Conservation (phyloP, 2,113 vertebrate species). For the Hucho hucho region DNA sequence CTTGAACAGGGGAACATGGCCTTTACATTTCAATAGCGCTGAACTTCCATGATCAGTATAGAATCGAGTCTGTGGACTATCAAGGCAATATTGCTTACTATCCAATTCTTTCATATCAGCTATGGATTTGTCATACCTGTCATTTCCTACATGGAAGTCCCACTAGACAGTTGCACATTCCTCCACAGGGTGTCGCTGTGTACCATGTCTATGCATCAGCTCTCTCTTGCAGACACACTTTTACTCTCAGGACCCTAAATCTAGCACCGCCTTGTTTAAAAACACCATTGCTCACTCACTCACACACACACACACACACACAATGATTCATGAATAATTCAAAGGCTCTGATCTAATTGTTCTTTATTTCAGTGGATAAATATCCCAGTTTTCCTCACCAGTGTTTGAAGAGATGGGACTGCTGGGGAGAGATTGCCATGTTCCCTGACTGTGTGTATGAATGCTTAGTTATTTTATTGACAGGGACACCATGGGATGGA, state of each 20-base stretch:
- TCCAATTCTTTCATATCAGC: too few species aligned
- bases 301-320: conserved; percentile 23
- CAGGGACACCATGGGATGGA: conserved; percentile 36
- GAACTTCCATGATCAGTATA: too few species aligned
- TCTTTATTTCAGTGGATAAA: conserved; percentile 57
- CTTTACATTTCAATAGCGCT: too few species aligned
- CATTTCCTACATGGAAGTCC: too few species aligned
- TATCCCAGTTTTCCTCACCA: conserved; percentile 60
- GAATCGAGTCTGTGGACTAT: too few species aligned
- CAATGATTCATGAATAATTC: conserved; percentile 59
- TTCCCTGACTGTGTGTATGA: conserved; percentile 11
- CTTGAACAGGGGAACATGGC: too few species aligned
- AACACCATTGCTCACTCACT: not conserved
- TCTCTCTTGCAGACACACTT: not conserved
- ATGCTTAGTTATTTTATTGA: conserved; percentile 58
- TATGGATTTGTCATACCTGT: too few species aligned
- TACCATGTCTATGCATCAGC: conserved; percentile 7
- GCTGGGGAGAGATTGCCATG: conserved; percentile 20
- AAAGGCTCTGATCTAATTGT: conserved; percentile 52
- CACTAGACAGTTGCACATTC: not conserved
- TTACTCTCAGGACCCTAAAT: conserved; percentile 37
- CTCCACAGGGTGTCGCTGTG: conserved; percentile 58
- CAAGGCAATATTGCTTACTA: too few species aligned
- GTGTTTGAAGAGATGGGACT: conserved; percentile 47
- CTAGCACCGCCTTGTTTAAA: conserved; percentile 50